Evolutionary conservation across 2,797 vertebrate genomes (phyloP).

Genomic region (Leptoclinus maculatus): DNA sequence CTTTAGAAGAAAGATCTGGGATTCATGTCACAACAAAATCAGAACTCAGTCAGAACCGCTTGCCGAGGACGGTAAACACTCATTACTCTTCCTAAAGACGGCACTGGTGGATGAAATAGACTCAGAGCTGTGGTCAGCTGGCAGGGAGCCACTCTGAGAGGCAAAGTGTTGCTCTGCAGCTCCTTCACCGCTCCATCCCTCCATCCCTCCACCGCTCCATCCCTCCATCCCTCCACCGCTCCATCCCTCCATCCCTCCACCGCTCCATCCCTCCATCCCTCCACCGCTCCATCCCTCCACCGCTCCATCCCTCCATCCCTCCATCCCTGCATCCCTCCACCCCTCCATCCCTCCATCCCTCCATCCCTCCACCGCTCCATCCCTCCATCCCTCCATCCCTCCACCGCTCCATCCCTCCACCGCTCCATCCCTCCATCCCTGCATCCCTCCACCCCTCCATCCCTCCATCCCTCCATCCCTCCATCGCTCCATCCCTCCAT

Average conservation of each 20-base stretch:
- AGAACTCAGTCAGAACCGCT: conserved; percentile 4
- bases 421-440: background rate
- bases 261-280: conserved; percentile 2
- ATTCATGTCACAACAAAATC: conserved; percentile 1
- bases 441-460: no score
- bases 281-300: conserved; percentile 22
- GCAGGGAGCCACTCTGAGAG: conserved; percentile 50
- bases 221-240: no score
- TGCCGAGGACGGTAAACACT: conserved; percentile 37
- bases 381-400: background rate
- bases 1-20: background rate
- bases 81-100: conserved; percentile 38
- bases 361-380: conserved; percentile 13
- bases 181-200: conserved; percentile 27
- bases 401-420: conserved; percentile 4
- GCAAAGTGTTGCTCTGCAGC: conserved; percentile 50
- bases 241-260: conserved; percentile 25
- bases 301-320: conserved; percentile 11
- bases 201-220: no score
- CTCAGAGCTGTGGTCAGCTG: conserved; percentile 51
- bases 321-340: no score
- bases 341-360: background rate
- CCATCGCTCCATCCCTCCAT: no score
- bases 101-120: conserved; percentile 55
- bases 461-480: background rate